Percentiles rank a stretch among this genome's conserved stretches.
These are phyloP conservation scores for Synanthedon vespiformis DNA, from an alignment of 2,888 invertebrate genomes.

Conservation along the genomic window DNA sequence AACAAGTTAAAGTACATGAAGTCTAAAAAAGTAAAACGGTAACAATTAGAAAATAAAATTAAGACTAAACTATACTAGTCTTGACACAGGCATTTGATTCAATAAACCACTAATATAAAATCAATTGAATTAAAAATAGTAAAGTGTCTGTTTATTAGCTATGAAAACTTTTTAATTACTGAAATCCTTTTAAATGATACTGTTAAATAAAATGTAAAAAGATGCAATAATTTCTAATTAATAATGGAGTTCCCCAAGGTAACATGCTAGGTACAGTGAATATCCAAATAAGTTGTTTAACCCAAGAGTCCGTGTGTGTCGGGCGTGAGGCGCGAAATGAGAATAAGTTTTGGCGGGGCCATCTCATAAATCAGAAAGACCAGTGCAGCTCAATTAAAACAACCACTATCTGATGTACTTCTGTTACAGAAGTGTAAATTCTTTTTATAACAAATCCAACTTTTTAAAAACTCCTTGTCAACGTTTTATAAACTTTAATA, in stretches of 20 bases:
- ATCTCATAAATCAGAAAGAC: constrained; percentile 64
- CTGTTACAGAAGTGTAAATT: constrained; percentile 31
- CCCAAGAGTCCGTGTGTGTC: not conserved
- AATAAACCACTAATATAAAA: too few species aligned
- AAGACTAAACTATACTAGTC: too few species aligned
- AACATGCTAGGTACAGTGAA: not conserved
- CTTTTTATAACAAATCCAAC: constrained; percentile 17
- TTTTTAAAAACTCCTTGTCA: constrained; percentile 37
- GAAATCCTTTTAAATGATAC: too few species aligned
- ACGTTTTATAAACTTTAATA: constrained; percentile 11
- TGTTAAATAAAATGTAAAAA: too few species aligned
- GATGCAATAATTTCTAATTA: too few species aligned
- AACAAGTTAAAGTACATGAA: not conserved
- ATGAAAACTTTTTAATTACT: too few species aligned
- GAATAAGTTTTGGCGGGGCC: constrained; percentile 62
- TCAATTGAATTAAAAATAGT: too few species aligned
- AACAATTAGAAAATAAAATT: too few species aligned
- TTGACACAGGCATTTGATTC: too few species aligned
- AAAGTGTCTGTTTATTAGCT: too few species aligned
- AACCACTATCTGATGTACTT: constrained; percentile 57
- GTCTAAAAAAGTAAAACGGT: too few species aligned
- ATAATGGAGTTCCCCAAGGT: not conserved
- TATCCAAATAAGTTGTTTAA: not conserved
- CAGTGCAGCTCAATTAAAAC: constrained; percentile 67
- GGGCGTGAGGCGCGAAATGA: constrained; percentile 44